Evolutionary conservation across 2,113 vertebrate species (phyloP).

Genomic region (mouse (Mus musculus)): GRCm39 chr15:103418501-103419000

Average conservation of each 20-base stretch:
- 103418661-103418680: constrained; percentile 20
- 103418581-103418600: not conserved
- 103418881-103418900: not conserved
- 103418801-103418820: constrained; percentile 25
- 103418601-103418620: constrained; percentile 15
- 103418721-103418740: constrained; percentile 63
- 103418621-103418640: not conserved
- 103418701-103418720: constrained; percentile 46
- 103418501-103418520: not conserved
- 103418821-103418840: not conserved
- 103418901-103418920: not conserved
- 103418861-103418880: not conserved
- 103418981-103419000: constrained; percentile 44
- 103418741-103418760: constrained; percentile 58
- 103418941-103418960: not conserved
- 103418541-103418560: constrained; percentile 9
- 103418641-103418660: not conserved
- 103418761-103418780: constrained; percentile 59
- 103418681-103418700: not conserved
- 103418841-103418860: not conserved
- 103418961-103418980: constrained; percentile 59
- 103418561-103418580: not conserved
- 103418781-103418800: constrained; percentile 63
- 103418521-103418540: constrained; percentile 29
- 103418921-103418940: constrained; percentile 19